phyloP scores from a whole-genome alignment of 2,113 vertebrate species.

The Helogale parvula region DNA sequence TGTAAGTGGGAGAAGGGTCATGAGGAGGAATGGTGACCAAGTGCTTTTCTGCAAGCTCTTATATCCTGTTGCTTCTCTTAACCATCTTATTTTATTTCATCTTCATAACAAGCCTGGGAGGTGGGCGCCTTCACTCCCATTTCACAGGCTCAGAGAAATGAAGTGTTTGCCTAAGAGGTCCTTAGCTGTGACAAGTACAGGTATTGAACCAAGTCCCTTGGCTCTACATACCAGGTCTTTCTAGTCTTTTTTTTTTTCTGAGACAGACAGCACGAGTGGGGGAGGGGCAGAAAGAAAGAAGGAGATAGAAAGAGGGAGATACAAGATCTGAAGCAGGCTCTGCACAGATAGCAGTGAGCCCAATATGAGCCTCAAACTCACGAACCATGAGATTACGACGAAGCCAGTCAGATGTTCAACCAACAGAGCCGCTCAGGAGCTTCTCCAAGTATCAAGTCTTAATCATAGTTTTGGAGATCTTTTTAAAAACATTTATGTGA shows the following conservation, averaged over 20 bases:
- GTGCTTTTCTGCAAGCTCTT: fast-evolving
- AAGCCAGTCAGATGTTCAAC: too few species aligned
- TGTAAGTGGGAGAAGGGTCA: fast-evolving
- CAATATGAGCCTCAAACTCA: too few species aligned
- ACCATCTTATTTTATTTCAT: fast-evolving
- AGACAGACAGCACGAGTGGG: too few species aligned
- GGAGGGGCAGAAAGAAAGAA: too few species aligned
- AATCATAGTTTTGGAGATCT: background rate
- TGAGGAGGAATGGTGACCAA: fast-evolving
- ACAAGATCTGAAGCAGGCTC: too few species aligned
- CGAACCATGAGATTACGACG: too few species aligned
- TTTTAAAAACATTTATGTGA: background rate
- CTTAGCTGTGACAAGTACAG: background rate
- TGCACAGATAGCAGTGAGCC: too few species aligned
- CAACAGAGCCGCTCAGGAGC: too few species aligned
- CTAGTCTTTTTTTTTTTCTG: too few species aligned
- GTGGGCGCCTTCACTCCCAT: background rate
- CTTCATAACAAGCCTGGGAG: fast-evolving
- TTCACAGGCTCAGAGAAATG: background rate
- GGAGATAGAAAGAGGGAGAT: too few species aligned
- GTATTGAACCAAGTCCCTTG: background rate
- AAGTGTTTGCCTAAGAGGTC: background rate
- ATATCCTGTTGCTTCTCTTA: fast-evolving
- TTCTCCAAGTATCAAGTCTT: background rate
- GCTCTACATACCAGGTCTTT: background rate